A percentile compares a stretch with the other conserved stretches of the same genome.
These are phyloP conservation scores for Marmota flaviventris DNA, from an alignment of 2,113 vertebrate genomes.

Conservation along the genomic window DNA sequence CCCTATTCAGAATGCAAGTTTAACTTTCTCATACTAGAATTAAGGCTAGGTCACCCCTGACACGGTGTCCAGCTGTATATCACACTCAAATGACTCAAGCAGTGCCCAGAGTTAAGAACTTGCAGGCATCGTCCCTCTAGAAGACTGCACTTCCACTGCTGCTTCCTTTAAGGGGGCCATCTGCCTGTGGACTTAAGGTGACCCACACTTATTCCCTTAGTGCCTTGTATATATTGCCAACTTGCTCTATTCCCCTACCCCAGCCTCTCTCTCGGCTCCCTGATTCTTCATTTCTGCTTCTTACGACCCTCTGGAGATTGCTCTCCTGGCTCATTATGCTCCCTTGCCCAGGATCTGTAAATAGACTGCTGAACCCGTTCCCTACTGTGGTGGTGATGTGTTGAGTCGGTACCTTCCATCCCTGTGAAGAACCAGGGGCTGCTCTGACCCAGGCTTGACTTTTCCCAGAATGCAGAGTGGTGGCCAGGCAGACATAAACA, in stretches of 20 bases:
- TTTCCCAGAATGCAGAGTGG: neutral
- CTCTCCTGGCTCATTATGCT: neutral
- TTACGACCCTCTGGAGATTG: neutral
- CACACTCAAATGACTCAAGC: neutral
- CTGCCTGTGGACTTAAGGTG: neutral
- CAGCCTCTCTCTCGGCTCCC: neutral
- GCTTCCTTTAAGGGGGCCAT: neutral
- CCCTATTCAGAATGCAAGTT: neutral
- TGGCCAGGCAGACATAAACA: no score
- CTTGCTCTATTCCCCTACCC: neutral
- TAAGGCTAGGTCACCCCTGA: neutral
- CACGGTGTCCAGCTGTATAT: neutral
- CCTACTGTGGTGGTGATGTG: neutral
- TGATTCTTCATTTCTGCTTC: neutral
- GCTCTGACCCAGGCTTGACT: neutral
- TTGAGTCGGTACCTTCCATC: neutral
- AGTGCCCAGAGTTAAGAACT: neutral
- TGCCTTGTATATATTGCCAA: neutral
- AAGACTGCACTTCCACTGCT: neutral
- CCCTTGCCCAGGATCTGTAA: neutral
- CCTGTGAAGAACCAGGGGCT: no score
- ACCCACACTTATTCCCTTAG: neutral
- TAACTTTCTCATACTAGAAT: neutral
- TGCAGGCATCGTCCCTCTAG: neutral
- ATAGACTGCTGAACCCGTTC: neutral